Evolutionary conservation across 2,113 vertebrate genomes (phyloP).

Genomic region (Grammomys dolichurus): DNA sequence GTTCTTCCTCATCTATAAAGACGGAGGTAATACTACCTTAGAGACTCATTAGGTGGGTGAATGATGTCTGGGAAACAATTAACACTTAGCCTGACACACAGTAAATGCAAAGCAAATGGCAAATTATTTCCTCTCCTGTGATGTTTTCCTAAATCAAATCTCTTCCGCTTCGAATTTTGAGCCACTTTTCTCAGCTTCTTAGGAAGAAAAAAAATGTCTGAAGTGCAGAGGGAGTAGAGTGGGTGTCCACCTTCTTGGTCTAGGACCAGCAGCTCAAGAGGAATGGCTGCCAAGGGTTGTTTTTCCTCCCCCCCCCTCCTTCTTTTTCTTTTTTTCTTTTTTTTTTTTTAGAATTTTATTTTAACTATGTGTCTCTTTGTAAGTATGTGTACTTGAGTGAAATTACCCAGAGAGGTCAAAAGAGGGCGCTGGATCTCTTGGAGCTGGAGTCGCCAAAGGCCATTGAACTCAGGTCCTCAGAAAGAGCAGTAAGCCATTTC

Average conservation of each 20-base stretch:
- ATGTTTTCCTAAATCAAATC: background rate
- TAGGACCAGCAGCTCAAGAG: background rate
- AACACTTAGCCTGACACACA: background rate
- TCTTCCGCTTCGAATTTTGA: conserved; percentile 31
- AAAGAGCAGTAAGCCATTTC: background rate
- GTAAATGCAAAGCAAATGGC: background rate
- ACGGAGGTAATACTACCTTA: background rate
- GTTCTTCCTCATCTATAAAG: conserved; percentile 47
- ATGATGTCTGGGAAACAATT: conserved; percentile 21
- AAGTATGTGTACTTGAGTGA: background rate
- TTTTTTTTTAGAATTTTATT: background rate
- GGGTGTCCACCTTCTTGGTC: background rate
- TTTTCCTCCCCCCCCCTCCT: no score
- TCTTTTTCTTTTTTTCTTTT: no score
- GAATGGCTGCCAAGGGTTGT: background rate
- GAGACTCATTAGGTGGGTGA: background rate
- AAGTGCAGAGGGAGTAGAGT: background rate
- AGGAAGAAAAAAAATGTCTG: background rate
- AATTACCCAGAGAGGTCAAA: background rate
- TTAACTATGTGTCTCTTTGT: background rate
- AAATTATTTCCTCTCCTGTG: background rate
- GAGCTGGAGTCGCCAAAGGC: background rate
- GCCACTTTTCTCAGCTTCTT: background rate
- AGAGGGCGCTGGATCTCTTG: background rate
- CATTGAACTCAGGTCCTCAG: background rate